Conservation (phyloP, 2,888 invertebrate genomes). For the Nemoura dubitans region DNA sequence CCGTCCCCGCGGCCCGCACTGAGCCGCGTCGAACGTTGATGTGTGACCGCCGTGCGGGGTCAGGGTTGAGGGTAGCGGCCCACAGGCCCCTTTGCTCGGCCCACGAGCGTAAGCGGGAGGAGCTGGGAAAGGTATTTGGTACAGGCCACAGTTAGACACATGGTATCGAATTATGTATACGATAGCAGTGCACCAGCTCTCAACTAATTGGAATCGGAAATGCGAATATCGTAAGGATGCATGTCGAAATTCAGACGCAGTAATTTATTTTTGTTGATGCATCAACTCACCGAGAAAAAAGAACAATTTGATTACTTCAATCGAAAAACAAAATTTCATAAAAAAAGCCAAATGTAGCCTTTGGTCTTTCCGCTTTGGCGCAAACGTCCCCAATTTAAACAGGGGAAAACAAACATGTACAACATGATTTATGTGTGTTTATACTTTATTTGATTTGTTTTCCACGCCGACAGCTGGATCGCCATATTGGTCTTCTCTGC, state of each 20-base stretch:
- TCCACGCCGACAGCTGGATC: constrained; percentile 36
- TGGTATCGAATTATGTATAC: too few relatives aligned
- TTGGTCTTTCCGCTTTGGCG: not conserved
- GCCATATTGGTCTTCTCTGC: constrained; percentile 38
- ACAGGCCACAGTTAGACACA: too few relatives aligned
- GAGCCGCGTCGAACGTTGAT: not conserved
- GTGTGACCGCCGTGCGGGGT: not conserved
- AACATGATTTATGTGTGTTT: constrained; percentile 35
- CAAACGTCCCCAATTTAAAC: constrained; percentile 1
- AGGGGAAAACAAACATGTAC: constrained; percentile 19
- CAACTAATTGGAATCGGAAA: too few relatives aligned
- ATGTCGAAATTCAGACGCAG: too few relatives aligned
- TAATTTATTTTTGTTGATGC: too few relatives aligned
- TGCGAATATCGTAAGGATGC: too few relatives aligned
- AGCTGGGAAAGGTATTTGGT: too few relatives aligned
- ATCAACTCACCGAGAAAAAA: too few relatives aligned
- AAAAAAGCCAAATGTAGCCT: not conserved
- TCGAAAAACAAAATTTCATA: not conserved
- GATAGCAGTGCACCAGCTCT: too few relatives aligned
- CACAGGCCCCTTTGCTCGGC: too few relatives aligned
- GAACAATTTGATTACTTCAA: too few relatives aligned
- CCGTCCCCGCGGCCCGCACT: not conserved
- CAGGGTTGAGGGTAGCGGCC: not conserved
- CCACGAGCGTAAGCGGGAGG: too few relatives aligned
- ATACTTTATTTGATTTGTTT: constrained; percentile 37